Evolutionary conservation across 1,140 invertebrate species (phyloP), one percentile per base, ranked within the genome.

Genomic region (Drosophila funebris): DNA sequence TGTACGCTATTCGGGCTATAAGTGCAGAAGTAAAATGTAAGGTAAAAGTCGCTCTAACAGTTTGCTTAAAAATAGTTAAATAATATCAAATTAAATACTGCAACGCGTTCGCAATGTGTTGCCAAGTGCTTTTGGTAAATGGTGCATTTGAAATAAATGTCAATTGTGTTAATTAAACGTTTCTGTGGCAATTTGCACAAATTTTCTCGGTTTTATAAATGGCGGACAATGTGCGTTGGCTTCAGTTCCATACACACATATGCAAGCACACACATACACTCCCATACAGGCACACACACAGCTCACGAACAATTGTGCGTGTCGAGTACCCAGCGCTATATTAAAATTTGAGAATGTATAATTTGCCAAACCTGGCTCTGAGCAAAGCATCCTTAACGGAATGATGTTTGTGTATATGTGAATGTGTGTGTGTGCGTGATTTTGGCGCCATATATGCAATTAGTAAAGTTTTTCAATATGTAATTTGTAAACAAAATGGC

Each of bases 141-240:
- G 43, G 44, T 66, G 50, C 37, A 53, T 14, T 67, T 5, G 13
- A 67, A 22, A 43, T 20, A 46, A 36, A 56, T 50, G 29, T 63
- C 50, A 24, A 58, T 60, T 37, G 36, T 73, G 29, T 52, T 31
- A 44, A 67, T n/a, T 29, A 24, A 29, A 33, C 37, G 18, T 48
- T 67, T 54, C 16, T 31, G 11, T 43, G 44, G 22, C 7, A 46
- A 29, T 58, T 61, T 52, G n/a, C 31, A 20, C 39, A 73, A 83
- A 83, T 79, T 83, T 88, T 87, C 69, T 73, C 69, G 16, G 44
- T 57, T 78, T 77, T 79, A 76, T 87, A 88, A 88, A 88, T 88
- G 83, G 83, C 83, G 83, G 83, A 89, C 83, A 88, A 88, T 88
- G 83, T 89, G 83, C 84, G 83, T 88, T 88, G 83, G 83, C 83